Conservation (phyloP, 2,113 vertebrate genomes). For the Trochalopteron elliotii region DNA sequence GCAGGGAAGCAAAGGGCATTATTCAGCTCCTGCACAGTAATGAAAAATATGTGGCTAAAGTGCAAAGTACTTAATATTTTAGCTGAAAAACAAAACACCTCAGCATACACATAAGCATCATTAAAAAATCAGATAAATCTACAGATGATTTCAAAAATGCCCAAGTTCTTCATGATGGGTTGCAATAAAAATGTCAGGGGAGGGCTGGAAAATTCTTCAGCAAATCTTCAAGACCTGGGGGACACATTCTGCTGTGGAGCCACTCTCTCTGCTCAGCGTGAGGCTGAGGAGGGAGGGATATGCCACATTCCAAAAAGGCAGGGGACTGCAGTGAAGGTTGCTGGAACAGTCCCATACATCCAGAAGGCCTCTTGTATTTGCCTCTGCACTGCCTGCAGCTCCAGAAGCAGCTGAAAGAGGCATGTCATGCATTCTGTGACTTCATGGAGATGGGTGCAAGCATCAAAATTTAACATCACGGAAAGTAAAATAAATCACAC, state of each 20-base stretch:
- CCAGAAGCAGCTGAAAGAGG: background rate
- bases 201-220: background rate
- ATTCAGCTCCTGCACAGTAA: background rate
- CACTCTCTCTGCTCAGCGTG: accelerated
- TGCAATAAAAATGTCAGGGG: background rate
- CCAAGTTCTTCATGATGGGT: background rate
- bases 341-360: background rate
- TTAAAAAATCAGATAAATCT: background rate
- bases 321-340: background rate
- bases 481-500: background rate
- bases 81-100: background rate
- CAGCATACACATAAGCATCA: background rate
- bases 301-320: background rate
- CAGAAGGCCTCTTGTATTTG: background rate
- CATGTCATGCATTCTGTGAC: accelerated
- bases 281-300: background rate
- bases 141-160: background rate
- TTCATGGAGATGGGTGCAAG: background rate
- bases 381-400: background rate
- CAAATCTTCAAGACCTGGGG: background rate
- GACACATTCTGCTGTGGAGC: accelerated
- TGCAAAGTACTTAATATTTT: background rate
- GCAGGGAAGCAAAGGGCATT: background rate
- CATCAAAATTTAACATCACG: background rate
- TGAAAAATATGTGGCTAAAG: background rate